These are phyloP conservation scores for Brienomyrus brachyistius DNA, from an alignment of 2,113 vertebrate genomes.

Conservation along the genomic window DNA sequence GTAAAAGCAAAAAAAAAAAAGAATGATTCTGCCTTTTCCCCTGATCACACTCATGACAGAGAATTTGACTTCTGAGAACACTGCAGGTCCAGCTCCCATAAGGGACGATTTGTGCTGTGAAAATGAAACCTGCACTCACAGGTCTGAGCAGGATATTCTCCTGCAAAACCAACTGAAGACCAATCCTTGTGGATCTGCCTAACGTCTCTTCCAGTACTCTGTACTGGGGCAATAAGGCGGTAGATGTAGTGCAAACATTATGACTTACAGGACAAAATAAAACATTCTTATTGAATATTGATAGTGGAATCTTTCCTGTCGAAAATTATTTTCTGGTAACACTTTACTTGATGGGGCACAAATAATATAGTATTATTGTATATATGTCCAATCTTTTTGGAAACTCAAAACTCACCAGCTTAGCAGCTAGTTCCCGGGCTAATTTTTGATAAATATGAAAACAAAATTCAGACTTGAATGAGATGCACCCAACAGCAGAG, in stretches of 20 bases:
- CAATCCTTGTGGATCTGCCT: not conserved
- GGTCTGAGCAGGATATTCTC: not conserved
- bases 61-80: not conserved
- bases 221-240: not conserved
- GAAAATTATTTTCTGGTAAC: not conserved
- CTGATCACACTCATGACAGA: not conserved
- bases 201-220: not conserved
- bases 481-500: not conserved
- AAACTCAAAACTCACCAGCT: conserved; percentile 24
- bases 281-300: not conserved
- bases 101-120: not conserved
- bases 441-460: not conserved
- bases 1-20: not conserved
- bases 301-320: not conserved
- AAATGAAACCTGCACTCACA: not conserved
- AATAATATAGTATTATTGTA: not conserved
- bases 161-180: not conserved
- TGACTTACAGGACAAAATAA: not conserved
- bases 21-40: not conserved
- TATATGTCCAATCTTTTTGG: conserved; percentile 31
- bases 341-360: not conserved
- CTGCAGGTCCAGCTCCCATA: not conserved
- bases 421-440: not conserved
- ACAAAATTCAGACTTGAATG: not conserved
- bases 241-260: not conserved